Evolutionary conservation across 2,797 vertebrate species (phyloP), one percentile per base, ranked within the genome.

Genomic region (Amblyopsis hoosieri): DNA sequence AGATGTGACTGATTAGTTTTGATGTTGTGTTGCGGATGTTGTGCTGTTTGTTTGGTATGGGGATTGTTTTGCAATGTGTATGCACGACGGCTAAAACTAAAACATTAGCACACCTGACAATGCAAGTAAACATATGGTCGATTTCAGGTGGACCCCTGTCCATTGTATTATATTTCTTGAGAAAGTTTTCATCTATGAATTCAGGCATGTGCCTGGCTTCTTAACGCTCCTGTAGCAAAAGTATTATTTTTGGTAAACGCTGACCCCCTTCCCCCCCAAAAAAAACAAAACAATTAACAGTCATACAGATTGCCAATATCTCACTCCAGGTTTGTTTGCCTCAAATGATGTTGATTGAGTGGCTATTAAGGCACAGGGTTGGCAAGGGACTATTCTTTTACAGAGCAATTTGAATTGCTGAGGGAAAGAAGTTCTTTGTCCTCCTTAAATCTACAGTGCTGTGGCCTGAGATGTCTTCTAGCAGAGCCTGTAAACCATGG

Each of bases 1-100:
- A 94, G 90, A 92, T 89, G 89, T 81, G 89, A 85, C 75, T 87
- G 90, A 91, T 93, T 91, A 93, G 90, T 88, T 67, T 77, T 85
- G 83, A 82, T 63, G 51, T 50, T 62, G 33, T 62, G 46, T 45
- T n/a, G 10, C 9, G 45, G 46, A 50, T n/a, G 2, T 31, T 17
- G 23, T 31, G 23, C 57, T 33, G 3, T 51, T 60, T 62, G 13
- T 45, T 71, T 70, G 63, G 46, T 67, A 29, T 58, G 45, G 23
- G n/a, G 11, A 23, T 10, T 53, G 8, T 53, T 23, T 10, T 19
- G 17, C 9, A 23, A 55, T 13, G 19, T 2, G 42, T 57, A 54
- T 46, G 54, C 46, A 14, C 5, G 48, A 29, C 15, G 8, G 8
- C 12, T 12, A 19, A 62, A 68, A 51, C 59, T 45, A 8, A 31